Base-by-base conservation (phyloP, 2,797 vertebrate species). In the Steatocranus sp. region DNA sequence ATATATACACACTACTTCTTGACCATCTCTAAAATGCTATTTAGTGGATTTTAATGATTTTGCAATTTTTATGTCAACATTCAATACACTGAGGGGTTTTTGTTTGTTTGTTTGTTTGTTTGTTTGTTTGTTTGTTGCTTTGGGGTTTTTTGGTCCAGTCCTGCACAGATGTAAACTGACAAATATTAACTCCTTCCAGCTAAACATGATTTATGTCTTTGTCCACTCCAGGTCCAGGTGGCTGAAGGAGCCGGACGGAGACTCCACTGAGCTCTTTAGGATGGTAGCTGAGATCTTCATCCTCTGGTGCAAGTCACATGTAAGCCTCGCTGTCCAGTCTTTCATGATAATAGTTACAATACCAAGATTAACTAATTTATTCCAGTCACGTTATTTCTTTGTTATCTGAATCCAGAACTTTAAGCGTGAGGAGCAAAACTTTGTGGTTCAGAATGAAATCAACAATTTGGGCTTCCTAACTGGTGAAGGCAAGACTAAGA, bases 391-490 rank as follows among this genome's bases (percentile, higher is more conserved):
- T 43, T 1, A 48, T 36, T 46, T 61, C 20, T 90, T 73, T 79
- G 3, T 83, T 6, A 3, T 81, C 46, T 80, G 10, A 51, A 81
- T 84, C 61, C 83, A 99, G 99, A 99, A 99, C 95, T 99, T 99
- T 92, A 99, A 99, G 95, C 97, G 99, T 89, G 99, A 99, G 95
- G 98, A 99, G 94, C 98, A 99, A 93, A 99, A 99, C 96, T 99
- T 99, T 97, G 98, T 99, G 89, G 98, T 99, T 94, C 99, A 99
- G 93, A 99, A 99, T 94, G 98, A 99, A 95, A 99, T 99, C 95
- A 99, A 99, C 95, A 99, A 99, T 93, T 94, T 99, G 95, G 97
- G 98, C 77, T 99, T 99, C 96, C 96, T 99, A 86, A 99, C 97
- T 53, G 98, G 97, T 93, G 98, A 99, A 92, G 97, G 96, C 93